phyloP scores from a whole-genome alignment of 2,888 invertebrate genomes.

The Hybos culiciformis region DNA sequence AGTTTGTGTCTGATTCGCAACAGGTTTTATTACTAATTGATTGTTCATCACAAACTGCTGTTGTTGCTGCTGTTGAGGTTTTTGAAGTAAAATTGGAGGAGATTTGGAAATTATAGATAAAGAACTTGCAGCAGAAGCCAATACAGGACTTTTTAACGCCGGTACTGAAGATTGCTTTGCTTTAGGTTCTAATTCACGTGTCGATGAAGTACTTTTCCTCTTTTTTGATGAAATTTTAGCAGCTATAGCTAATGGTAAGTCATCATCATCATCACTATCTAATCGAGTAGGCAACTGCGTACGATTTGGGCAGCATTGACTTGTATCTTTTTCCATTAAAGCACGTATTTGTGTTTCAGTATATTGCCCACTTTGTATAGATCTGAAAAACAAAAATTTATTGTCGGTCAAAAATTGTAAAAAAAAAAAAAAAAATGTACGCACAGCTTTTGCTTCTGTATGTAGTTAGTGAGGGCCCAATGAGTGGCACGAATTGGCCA shows the following conservation, averaged over 20 bases:
- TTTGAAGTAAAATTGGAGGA: too few relatives aligned
- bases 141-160: too few relatives aligned
- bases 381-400: slow-evolving; percentile 19
- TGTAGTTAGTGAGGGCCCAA: slow-evolving; percentile 57
- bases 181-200: too few relatives aligned
- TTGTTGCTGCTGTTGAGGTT: not conserved
- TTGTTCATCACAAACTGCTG: not conserved
- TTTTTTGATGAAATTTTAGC: too few relatives aligned
- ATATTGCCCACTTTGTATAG: slow-evolving; percentile 20
- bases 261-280: slow-evolving; percentile 15
- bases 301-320: slow-evolving; percentile 28
- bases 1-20: not conserved
- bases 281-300: too few relatives aligned
- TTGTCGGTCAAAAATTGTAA: not conserved
- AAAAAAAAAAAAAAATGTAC: slow-evolving; percentile 10
- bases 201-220: too few relatives aligned
- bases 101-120: too few relatives aligned
- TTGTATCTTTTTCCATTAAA: slow-evolving; percentile 24
- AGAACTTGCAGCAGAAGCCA: too few relatives aligned
- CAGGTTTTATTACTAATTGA: too few relatives aligned
- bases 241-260: slow-evolving; percentile 21
- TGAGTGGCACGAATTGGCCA: slow-evolving; percentile 53
- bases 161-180: too few relatives aligned
- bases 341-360: slow-evolving; percentile 23
- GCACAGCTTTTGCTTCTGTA: slow-evolving; percentile 41